A percentile compares a stretch with the other conserved stretches of the same genome.
Conservation (phyloP, 35 echinoderm and acorn worm genomes). For the Strongylocentrotus purpuratus region DNA sequence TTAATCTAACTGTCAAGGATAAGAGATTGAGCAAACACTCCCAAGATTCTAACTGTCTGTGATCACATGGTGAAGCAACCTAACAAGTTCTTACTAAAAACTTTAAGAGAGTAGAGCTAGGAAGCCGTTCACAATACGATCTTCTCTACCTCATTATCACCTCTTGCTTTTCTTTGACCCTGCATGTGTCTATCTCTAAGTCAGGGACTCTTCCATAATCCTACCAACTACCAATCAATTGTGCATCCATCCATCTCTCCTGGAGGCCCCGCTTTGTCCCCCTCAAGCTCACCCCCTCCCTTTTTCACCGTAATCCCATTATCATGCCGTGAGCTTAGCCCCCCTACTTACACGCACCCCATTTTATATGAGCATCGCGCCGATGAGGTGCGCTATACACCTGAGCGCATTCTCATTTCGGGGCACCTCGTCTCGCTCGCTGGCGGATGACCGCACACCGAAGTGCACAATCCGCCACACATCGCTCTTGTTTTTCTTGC, state of each 20-base stretch:
- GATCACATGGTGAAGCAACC: neutral
- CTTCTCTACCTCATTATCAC: neutral
- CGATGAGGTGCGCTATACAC: neutral
- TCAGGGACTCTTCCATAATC: neutral
- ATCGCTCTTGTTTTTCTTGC: neutral
- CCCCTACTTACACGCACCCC: neutral
- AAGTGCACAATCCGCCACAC: neutral
- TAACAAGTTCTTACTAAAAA: neutral
- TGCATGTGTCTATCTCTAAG: neutral
- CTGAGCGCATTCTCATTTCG: neutral
- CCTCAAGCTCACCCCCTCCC: neutral
- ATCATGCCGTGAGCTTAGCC: neutral
- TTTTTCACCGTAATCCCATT: neutral
- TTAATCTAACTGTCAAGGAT: constrained; percentile 21
- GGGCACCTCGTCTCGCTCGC: neutral
- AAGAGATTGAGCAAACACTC: neutral
- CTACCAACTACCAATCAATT: neutral
- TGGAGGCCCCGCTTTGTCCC: neutral
- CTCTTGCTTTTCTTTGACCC: neutral
- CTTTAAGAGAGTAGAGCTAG: neutral
- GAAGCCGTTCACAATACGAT: neutral
- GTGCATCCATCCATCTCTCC: neutral
- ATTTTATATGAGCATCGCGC: neutral
- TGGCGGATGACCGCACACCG: neutral
- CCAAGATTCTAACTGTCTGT: neutral